Evolutionary conservation across 2,113 vertebrate species (phyloP).

Genomic region (Ploceus nigricollis): DNA sequence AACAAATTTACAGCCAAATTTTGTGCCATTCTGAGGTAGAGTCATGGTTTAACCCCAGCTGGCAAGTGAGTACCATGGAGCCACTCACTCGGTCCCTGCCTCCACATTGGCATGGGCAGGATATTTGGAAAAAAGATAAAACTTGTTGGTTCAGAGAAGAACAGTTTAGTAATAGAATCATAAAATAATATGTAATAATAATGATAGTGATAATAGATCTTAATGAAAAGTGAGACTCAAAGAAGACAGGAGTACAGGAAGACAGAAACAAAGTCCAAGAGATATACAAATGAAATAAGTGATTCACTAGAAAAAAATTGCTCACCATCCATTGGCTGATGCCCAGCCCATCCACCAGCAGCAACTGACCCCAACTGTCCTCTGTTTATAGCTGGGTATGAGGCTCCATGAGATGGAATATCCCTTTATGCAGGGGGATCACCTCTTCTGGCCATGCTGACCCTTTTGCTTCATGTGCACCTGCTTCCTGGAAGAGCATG

Average conservation of each 20-base stretch:
- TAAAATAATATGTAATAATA: background rate
- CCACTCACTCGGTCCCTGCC: fast-evolving
- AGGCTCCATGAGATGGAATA: background rate
- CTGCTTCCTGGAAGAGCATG: background rate
- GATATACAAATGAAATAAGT: background rate
- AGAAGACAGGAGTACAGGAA: background rate
- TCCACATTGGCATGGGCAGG: no score
- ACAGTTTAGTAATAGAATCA: background rate
- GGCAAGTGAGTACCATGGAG: background rate
- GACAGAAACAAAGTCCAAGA: background rate
- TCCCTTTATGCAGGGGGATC: background rate
- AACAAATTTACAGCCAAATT: background rate
- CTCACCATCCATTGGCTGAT: background rate
- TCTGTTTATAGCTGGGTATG: background rate
- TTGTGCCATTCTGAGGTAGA: background rate
- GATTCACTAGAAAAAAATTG: background rate
- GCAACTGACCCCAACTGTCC: background rate
- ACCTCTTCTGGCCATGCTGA: background rate
- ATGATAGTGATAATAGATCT: no score
- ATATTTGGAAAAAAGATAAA: background rate
- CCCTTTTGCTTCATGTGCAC: background rate
- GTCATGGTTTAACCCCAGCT: background rate
- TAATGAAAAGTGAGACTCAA: background rate
- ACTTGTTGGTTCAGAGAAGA: background rate
- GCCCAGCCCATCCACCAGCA: background rate